Percentiles rank a stretch among this genome's conserved stretches.
Evolutionary conservation across 2,113 vertebrate genomes (phyloP).

Genomic region (Coreoperca whiteheadi): DNA sequence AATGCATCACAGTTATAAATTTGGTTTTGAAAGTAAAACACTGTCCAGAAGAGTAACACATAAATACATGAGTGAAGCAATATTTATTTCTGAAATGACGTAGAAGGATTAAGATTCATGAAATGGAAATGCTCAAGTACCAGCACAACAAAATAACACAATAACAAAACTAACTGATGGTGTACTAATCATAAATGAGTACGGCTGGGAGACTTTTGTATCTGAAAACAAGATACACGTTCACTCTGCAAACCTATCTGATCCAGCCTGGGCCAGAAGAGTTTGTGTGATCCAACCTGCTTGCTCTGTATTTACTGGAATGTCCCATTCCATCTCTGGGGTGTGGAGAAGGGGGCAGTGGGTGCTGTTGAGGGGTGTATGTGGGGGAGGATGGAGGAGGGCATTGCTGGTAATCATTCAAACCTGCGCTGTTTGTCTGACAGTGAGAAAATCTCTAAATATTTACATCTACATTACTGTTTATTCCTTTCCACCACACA

Average conservation of each 20-base stretch:
- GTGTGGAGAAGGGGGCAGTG: slow-evolving; percentile 48
- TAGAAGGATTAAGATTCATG: background rate
- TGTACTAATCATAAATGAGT: background rate
- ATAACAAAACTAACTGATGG: background rate
- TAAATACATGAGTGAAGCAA: background rate
- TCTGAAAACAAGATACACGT: background rate
- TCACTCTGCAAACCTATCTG: slow-evolving; percentile 14
- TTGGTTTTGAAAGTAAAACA: background rate
- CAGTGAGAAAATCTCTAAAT: slow-evolving; percentile 89
- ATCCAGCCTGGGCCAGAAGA: background rate
- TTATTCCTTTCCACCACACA: slow-evolving; percentile 81
- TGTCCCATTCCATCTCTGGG: slow-evolving; percentile 52
- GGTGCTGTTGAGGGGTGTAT: slow-evolving; percentile 40
- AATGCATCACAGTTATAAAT: background rate
- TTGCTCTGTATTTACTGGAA: slow-evolving; percentile 49
- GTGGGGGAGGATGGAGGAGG: slow-evolving; percentile 62
- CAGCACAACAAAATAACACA: slow-evolving; percentile 21
- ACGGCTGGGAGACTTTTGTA: background rate
- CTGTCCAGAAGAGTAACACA: background rate
- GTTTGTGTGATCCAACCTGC: slow-evolving; percentile 35
- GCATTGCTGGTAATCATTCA: slow-evolving; percentile 74
- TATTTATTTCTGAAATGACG: slow-evolving; percentile 8
- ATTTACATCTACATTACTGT: slow-evolving; percentile 96
- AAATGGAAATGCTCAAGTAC: slow-evolving; percentile 22
- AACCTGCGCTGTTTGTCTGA: slow-evolving; percentile 81